phyloP scores from a whole-genome alignment of 2,797 vertebrate genomes.

The Halcyon badia region DNA sequence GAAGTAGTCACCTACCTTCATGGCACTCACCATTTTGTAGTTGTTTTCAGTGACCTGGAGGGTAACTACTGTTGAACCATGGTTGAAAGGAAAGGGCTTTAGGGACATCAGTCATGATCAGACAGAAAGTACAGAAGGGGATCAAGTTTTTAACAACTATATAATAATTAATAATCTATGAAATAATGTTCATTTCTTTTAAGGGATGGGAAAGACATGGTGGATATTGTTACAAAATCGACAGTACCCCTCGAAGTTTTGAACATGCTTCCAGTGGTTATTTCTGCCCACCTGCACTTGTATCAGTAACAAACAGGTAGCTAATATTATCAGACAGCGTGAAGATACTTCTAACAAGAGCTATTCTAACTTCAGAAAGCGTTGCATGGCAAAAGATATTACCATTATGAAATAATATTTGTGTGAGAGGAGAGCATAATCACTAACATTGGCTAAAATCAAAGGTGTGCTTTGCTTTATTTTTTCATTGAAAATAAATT shows the following conservation, averaged over 20 bases:
- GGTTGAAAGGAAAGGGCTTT: neutral
- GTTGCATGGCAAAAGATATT: slow-evolving; percentile 33
- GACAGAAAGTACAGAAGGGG: neutral
- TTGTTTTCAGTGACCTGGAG: neutral
- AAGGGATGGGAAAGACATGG: slow-evolving; percentile 93
- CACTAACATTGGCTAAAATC: slow-evolving; percentile 51
- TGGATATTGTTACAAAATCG: slow-evolving; percentile 90
- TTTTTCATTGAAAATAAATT: slow-evolving; percentile 42
- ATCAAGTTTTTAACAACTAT: neutral
- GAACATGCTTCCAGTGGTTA: slow-evolving; percentile 87
- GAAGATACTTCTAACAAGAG: slow-evolving; percentile 30
- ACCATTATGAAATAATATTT: neutral
- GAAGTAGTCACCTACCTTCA: neutral
- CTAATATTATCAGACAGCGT: slow-evolving; percentile 31
- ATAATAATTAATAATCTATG: slow-evolving; percentile 25
- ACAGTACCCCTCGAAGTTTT: slow-evolving; percentile 86
- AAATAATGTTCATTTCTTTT: slow-evolving; percentile 68
- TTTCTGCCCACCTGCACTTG: slow-evolving; percentile 90
- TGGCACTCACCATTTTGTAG: neutral
- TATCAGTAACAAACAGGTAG: slow-evolving; percentile 92
- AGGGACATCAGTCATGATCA: neutral
- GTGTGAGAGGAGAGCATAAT: neutral
- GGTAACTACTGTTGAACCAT: neutral
- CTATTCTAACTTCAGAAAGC: slow-evolving; percentile 9
- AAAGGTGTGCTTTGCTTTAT: slow-evolving; percentile 5